Conservation (phyloP, 1,140 invertebrate genomes). For the Drosophila sproati region DNA sequence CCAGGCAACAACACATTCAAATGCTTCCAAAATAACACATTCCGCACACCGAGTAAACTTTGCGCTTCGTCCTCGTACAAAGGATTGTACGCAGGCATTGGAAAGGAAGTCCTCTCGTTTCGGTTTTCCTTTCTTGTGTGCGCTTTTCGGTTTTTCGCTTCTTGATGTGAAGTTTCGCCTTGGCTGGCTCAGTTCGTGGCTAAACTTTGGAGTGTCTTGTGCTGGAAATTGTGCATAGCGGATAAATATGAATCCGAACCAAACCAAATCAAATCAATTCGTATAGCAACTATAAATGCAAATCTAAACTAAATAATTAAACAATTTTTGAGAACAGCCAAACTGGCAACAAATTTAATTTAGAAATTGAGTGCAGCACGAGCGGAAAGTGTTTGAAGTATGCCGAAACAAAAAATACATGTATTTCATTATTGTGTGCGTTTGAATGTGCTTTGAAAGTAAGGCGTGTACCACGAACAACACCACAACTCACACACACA, state of each 20-base stretch:
- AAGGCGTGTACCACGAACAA: slow-evolving; percentile 65
- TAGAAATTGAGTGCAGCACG: not conserved
- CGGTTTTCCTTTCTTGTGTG: slow-evolving; percentile 29
- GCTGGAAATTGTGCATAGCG: slow-evolving; percentile 73
- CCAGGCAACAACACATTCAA: slow-evolving; percentile 48
- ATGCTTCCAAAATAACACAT: slow-evolving; percentile 79
- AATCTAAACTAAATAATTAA: slow-evolving; percentile 27
- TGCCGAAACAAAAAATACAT: not conserved
- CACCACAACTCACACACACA: slow-evolving; percentile 20
- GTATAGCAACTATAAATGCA: slow-evolving; percentile 34
- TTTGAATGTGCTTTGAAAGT: slow-evolving; percentile 43
- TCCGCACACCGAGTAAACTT: slow-evolving; percentile 20
- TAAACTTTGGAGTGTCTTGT: slow-evolving; percentile 81
- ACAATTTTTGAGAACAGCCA: slow-evolving; percentile 4
- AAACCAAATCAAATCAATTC: slow-evolving; percentile 10
- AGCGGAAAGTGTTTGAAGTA: slow-evolving; percentile 1
- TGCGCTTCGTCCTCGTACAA: slow-evolving; percentile 50
- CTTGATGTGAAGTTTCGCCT: slow-evolving; percentile 52
- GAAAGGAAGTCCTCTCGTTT: slow-evolving; percentile 49
- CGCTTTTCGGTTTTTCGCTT: slow-evolving; percentile 44
- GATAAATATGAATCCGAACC: slow-evolving; percentile 9
- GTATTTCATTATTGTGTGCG: slow-evolving; percentile 2
- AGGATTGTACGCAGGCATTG: slow-evolving; percentile 71
- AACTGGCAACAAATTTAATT: slow-evolving; percentile 14
- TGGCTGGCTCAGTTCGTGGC: slow-evolving; percentile 76